phyloP scores from a whole-genome alignment of 2,888 invertebrate genomes.

The Drosophila picticornis region DNA sequence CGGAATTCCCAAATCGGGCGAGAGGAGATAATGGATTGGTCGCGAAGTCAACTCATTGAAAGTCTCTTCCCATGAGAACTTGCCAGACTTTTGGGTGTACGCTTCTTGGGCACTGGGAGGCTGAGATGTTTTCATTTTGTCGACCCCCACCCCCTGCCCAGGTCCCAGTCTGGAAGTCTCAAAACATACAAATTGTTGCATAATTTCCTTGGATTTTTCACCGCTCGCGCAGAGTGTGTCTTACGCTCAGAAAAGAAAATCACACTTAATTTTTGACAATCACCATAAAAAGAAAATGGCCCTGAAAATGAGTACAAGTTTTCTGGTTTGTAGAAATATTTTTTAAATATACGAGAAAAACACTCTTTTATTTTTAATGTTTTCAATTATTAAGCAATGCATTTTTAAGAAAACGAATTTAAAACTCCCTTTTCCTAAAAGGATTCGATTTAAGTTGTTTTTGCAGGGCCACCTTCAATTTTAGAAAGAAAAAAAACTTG shows the following conservation, averaged over 20 bases:
- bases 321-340: neutral
- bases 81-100: too few relatives aligned
- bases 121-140: too few relatives aligned
- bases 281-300: neutral
- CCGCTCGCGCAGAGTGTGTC: neutral
- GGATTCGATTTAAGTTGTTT: neutral
- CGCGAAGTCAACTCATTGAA: too few relatives aligned
- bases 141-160: too few relatives aligned
- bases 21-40: too few relatives aligned
- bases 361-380: neutral
- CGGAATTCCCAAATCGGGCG: too few relatives aligned
- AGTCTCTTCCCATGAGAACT: too few relatives aligned
- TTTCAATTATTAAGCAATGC: neutral
- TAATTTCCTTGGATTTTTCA: neutral
- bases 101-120: too few relatives aligned
- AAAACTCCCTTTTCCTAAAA: neutral
- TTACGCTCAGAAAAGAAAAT: neutral
- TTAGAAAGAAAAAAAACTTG: too few relatives aligned
- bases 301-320: neutral
- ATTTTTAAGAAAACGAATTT: too few relatives aligned
- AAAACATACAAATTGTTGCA: neutral
- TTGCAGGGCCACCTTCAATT: too few relatives aligned
- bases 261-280: neutral
- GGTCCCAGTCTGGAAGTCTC: neutral
- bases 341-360: neutral